A percentile compares a stretch with the other conserved stretches of the same genome.
phyloP scores from a whole-genome alignment of 1,140 invertebrate species.

The Drosophila mojavensis region DNA sequence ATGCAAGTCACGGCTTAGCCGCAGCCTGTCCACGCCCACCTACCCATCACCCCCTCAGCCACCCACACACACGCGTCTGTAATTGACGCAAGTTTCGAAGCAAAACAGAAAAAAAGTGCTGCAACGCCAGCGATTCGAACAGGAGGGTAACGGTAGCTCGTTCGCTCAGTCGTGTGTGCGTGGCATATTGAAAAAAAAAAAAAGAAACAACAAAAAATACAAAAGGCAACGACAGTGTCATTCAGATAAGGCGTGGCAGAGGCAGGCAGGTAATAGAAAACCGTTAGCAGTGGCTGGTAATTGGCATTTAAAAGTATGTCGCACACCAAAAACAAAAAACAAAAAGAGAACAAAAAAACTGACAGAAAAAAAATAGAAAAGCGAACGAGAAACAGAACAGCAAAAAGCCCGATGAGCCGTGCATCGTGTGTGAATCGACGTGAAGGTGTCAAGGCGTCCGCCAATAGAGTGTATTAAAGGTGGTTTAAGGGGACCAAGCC shows the following conservation, averaged over 20 bases:
- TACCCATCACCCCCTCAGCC: constrained; percentile 8
- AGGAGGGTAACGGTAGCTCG: constrained; percentile 2
- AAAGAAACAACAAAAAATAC: constrained; percentile 15
- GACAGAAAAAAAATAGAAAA: not conserved
- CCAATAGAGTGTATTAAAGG: not conserved
- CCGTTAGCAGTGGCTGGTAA: constrained; percentile 72
- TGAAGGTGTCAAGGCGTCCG: constrained; percentile 44
- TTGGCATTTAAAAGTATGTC: constrained; percentile 82
- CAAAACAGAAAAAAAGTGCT: constrained; percentile 42
- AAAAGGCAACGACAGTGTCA: constrained; percentile 42
- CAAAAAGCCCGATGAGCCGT: constrained; percentile 45
- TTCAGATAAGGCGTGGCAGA: constrained; percentile 4
- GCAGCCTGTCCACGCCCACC: constrained; percentile 24
- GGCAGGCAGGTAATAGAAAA: constrained; percentile 62
- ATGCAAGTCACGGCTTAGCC: constrained; percentile 73
- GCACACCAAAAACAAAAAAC: constrained; percentile 43
- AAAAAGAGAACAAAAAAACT: not conserved
- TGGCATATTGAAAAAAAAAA: constrained; percentile 63
- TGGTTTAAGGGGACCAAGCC: not conserved
- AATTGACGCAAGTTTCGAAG: constrained; percentile 66
- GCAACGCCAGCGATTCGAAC: constrained; percentile 33
- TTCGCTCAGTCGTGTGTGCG: constrained; percentile 36
- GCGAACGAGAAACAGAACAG: constrained; percentile 1
- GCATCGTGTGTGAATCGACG: constrained; percentile 26
- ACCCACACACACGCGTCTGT: constrained; percentile 31